phyloP scores from a whole-genome alignment of 2,113 vertebrate species.

The Centropus unirufus region DNA sequence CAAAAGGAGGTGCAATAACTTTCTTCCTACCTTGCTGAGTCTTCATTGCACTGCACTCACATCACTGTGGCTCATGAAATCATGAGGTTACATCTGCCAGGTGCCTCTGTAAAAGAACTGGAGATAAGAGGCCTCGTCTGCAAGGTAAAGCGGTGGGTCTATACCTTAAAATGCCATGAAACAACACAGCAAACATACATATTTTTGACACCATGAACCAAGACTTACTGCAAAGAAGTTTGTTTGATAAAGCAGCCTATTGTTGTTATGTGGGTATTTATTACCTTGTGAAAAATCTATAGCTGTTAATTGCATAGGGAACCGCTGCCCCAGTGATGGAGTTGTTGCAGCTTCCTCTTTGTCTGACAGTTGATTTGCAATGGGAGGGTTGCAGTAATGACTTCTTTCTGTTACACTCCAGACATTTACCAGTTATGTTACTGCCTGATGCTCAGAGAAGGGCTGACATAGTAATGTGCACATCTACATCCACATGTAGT shows the following conservation, averaged over 20 bases:
- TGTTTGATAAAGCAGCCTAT: not conserved
- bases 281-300: not conserved
- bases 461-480: not conserved
- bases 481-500: not conserved
- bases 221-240: not conserved
- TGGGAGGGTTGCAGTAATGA: not conserved
- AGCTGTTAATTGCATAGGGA: not conserved
- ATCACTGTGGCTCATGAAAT: not conserved
- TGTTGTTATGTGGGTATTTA: not conserved
- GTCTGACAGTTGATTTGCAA: not conserved
- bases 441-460: not conserved
- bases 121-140: not conserved
- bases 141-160: not conserved
- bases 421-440: not conserved
- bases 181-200: not conserved
- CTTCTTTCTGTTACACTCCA: not conserved
- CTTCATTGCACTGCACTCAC: accelerated
- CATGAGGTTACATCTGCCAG: not conserved
- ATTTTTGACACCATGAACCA: not conserved
- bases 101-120: not conserved
- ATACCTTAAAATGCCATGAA: not conserved
- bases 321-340: not conserved
- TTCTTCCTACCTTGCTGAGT: not conserved
- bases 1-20: not conserved
- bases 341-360: not conserved